Evolutionary conservation across 64 coral and sea anemone species (phyloP), one percentile per base, ranked within the genome.

Genomic region (Trachythela sp.): DNA sequence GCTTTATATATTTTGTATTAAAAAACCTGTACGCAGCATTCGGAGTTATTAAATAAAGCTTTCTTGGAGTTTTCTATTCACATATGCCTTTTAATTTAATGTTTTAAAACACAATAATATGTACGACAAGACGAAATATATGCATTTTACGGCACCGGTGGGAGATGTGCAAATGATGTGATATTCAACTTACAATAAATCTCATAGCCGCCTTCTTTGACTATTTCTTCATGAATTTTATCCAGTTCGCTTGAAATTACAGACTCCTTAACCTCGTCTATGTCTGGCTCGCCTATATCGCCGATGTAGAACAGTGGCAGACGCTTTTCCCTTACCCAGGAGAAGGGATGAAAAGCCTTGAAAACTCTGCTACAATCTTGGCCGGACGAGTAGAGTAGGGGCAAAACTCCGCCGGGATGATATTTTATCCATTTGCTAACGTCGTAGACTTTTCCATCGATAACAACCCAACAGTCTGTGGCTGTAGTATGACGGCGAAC

Each of bases 151-250:
- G 4, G 11, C 42, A 45, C 42, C 42, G 42, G 42, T 45, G 11
- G 42, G 42, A 45, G 4, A 45, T 45, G 11, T 45, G 42, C 11
- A 11, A 45, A 45, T 45, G 42, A 45, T 45, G 42, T 77, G 60
- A 84, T 92, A n/a, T n/a, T n/a, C 43, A 59, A 94, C 96, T 99
- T 93, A 99, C 96, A 95, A 56, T 99, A 91, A 9, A 93, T 99
- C 67, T 93, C 43, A 51, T 94, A 91, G 24, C 89, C 87, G 6
- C 91, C 88, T 64, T 95, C 93, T 77, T 94, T 87, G 37, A 94
- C 85, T 36, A 99, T 50, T 84, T 99, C 93, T 37, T 87, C 88
- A 7, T 91, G 59, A n/a, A 99, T 71, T 91, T 93, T 90, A 68
- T 92, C 91, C 38, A 94, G 92, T 54, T 95, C 96, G 84, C 93